Conservation (phyloP, 2,797 vertebrate genomes). For the Hippocampus kuda region DNA sequence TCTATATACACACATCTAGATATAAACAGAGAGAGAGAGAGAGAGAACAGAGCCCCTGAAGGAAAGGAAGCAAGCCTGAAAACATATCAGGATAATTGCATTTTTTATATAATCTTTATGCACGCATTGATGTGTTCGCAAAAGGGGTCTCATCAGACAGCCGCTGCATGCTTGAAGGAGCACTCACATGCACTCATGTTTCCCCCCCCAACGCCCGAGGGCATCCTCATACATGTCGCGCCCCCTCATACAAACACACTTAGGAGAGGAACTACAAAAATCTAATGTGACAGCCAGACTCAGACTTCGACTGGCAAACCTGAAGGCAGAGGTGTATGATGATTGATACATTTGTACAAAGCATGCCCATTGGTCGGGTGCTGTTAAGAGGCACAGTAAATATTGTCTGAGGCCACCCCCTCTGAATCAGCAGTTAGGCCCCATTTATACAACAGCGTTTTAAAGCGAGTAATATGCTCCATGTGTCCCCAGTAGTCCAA, state of each 20-base stretch:
- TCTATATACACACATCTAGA: not conserved
- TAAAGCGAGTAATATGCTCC: too few relatives aligned
- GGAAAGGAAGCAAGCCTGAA: constrained; percentile 35
- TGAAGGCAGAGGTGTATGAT: constrained; percentile 22
- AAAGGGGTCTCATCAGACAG: constrained; percentile 37
- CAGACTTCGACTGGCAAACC: constrained; percentile 27
- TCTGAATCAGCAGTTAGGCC: not conserved
- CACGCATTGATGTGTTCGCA: constrained; percentile 16
- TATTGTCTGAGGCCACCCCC: not conserved
- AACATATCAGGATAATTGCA: constrained; percentile 39
- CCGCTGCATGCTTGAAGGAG: constrained; percentile 39
- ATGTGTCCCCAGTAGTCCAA: too few relatives aligned
- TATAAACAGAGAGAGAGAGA: not conserved
- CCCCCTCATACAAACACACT: constrained; percentile 11
- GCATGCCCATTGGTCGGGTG: not conserved
- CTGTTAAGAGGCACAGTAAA: not conserved
- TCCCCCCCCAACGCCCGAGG: constrained; percentile 38
- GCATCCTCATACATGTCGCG: constrained; percentile 30
- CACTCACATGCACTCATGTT: constrained; percentile 41
- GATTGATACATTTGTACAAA: constrained; percentile 15
- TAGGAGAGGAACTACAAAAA: constrained; percentile 24
- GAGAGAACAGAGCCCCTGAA: constrained; percentile 22
- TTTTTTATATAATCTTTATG: constrained; percentile 24
- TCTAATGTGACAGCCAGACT: constrained; percentile 50
- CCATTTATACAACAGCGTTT: too few relatives aligned